Evolutionary conservation across 2,888 invertebrate species (phyloP).

Genomic region (Melipona beecheii): DNA sequence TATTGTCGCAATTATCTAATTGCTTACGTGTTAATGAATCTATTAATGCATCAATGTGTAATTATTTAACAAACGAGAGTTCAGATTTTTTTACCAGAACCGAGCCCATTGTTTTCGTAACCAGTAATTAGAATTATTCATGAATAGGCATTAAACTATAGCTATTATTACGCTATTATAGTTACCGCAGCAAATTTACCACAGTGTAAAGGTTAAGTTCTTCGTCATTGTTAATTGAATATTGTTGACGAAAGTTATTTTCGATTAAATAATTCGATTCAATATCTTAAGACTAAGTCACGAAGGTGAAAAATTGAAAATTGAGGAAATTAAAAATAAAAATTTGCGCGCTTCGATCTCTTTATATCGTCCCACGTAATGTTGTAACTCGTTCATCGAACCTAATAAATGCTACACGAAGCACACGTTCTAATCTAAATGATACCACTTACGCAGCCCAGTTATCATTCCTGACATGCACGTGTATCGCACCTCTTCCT

Average conservation of each 20-base stretch:
- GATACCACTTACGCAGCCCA: conserved; percentile 46
- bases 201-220: background rate
- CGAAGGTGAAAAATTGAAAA: background rate
- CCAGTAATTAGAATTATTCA: background rate
- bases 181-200: background rate
- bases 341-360: background rate
- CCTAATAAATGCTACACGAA: background rate
- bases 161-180: no score
- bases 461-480: conserved; percentile 59
- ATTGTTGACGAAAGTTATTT: no score
- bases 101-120: background rate
- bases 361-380: conserved; percentile 10
- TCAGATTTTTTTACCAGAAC: conserved; percentile 7
- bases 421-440: conserved; percentile 51
- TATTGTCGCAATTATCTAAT: conserved; percentile 12
- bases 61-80: conserved; percentile 19
- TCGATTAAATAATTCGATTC: no score
- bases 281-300: no score
- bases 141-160: background rate
- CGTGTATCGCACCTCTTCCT: conserved; percentile 55
- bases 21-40: background rate
- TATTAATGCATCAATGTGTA: conserved; percentile 8
- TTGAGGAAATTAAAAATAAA: background rate
- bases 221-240: background rate
- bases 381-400: conserved; percentile 27